These are phyloP conservation scores for Romanogobio albipinnatus DNA, from an alignment of 2,113 vertebrate species.

Conservation along the genomic window DNA sequence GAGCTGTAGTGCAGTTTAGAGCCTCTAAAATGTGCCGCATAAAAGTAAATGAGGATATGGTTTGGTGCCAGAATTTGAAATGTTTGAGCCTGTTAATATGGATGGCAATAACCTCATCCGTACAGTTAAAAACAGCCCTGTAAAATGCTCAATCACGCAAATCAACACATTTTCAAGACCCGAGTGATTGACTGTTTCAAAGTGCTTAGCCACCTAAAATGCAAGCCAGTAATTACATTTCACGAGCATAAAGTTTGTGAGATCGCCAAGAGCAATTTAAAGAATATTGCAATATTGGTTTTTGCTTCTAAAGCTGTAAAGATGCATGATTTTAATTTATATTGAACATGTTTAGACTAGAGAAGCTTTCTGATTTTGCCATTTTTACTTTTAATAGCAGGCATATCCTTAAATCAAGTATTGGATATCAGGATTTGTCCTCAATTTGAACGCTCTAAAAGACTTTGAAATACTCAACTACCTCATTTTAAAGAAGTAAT, in stretches of 20 bases:
- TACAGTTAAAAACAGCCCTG: not conserved
- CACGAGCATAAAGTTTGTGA: not conserved
- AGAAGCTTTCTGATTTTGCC: not conserved
- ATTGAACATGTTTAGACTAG: conserved; percentile 3
- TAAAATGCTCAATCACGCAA: conserved; percentile 15
- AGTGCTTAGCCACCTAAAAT: conserved; percentile 21
- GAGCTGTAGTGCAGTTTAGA: not conserved
- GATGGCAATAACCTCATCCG: not conserved
- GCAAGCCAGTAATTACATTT: conserved; percentile 14
- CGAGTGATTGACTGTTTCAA: conserved; percentile 21
- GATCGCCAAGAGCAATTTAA: conserved; percentile 24
- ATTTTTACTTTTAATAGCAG: not conserved
- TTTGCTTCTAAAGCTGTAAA: not conserved
- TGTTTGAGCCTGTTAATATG: not conserved
- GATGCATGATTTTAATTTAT: not conserved
- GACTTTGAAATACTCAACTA: not conserved
- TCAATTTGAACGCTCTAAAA: not conserved
- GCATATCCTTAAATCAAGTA: not conserved
- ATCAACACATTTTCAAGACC: conserved; percentile 25
- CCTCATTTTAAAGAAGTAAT: not conserved
- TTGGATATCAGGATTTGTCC: not conserved
- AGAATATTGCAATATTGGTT: not conserved
- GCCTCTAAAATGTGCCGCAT: not conserved
- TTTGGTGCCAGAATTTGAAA: conserved; percentile 7
- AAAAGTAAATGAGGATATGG: conserved; percentile 5